Base-by-base conservation (phyloP, 2,888 invertebrate species). In the Emmelina monodactyla region DNA sequence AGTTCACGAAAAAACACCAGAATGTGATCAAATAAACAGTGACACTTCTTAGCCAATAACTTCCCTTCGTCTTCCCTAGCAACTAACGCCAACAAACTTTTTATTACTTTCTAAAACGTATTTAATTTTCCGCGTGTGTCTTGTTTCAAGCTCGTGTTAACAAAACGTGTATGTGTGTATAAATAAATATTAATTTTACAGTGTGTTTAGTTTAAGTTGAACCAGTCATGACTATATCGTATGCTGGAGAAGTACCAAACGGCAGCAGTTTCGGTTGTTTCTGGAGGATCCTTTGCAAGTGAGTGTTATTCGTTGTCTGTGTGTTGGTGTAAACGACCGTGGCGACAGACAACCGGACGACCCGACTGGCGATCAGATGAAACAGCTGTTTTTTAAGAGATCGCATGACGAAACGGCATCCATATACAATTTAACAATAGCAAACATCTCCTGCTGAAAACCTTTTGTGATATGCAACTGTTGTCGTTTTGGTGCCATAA, bases 211-310 rank as follows among this genome's bases (percentile, higher is more conserved):
- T 25, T 58, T 55, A 58, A 62, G 53, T 50, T 55, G 50, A 54
- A 59, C 53, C 57, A 63, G 60, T 61, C 61, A 94, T 94, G 94
- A 93, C 93, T 60, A 88, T 94, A 62, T 91, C 92, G 39, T 94
- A 93, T 80, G 90, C 92, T 55, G 91, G 91, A 59, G 90, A 92
- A 75, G 93, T 93, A 58, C 92, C 93, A 49, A 93, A 93, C 71
- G 92, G 92, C 63, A 92, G 92, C 83, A 91, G 89, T 78, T 94
- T 94, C 64, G 93, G 93, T 63, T 92, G 92, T 76, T 94, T 94
- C 82, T 93, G 92, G 92, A 87, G 89, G 82, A 92, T 92, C 68
- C 84, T 92, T 57, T 84, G 86, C 83, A 92, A 91, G 91, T 92
- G 80, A 89, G 90, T 37, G 31, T 34, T 33, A 38, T 42, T 33